Evolutionary conservation across 2,797 vertebrate genomes (phyloP), one percentile per base, ranked within the genome.

Genomic region (Anolis apletophallus): DNA sequence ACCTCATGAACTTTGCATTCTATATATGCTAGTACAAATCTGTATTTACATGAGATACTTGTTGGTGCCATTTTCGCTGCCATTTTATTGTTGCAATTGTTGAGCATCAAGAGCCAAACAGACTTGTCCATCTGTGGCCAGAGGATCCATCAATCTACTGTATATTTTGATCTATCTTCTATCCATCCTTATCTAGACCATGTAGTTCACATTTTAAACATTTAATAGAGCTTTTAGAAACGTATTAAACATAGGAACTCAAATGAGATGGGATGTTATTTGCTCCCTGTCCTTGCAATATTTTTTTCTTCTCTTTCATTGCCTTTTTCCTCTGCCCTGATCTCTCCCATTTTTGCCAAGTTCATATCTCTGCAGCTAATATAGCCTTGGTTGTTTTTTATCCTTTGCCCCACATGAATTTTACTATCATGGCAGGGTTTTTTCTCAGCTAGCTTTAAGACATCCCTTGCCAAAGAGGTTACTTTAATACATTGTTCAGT

Each of bases 391-490:
- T 81, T 90, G 78, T 73, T 85, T 74, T 88, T 64, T 88, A n/a
- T 36, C 64, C n/a, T 12, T 67, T 46, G 61, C 26, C 68, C 83
- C n/a, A 76, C 82, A 79, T 86, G 83, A 88, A 67, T 93, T 90
- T 85, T 40, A 3, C 68, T 3, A 50, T 91, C 84, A 88, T 68
- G 87, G 85, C 83, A 86, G 88, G 52, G 69, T 46, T 72, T 81
- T 90, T 91, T 93, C 75, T 90, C 1, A 9, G 91, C 89, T 89
- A 92, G 93, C 93, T 94, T 95, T 94, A 93, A 91, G 86, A 88
- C 78, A 73, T 59, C 84, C 89, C 69, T 93, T 93, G 94, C 93
- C 93, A 94, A 94, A 95, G 92, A 92, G 5, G 67, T 67, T 93
- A 32, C 74, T 40, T 46, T 73, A 55, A 81, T 34, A 84, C 78